Percentiles rank a stretch among this genome's conserved stretches.
phyloP scores from a whole-genome alignment of 2,797 vertebrate genomes.

The Aulostomus chinensis region DNA sequence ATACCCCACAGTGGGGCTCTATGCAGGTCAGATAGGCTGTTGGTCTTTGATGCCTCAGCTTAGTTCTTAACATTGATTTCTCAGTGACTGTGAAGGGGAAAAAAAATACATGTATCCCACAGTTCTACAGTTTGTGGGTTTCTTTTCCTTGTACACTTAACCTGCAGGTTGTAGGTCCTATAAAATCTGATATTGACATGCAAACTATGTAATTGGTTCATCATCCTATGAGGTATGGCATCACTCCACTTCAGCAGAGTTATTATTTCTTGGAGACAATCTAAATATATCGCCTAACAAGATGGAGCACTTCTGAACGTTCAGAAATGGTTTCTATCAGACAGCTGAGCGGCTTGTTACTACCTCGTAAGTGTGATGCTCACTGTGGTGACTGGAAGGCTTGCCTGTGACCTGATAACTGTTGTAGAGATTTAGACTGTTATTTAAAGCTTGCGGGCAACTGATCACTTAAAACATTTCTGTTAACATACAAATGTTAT shows the following conservation, averaged over 20 bases:
- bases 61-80: slow-evolving; percentile 72
- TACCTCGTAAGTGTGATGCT: slow-evolving; percentile 41
- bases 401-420: slow-evolving; percentile 39
- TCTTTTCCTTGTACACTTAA: slow-evolving; percentile 53
- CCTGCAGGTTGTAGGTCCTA: slow-evolving; percentile 20
- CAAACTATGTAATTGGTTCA: slow-evolving; percentile 3
- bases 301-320: slow-evolving; percentile 24
- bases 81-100: slow-evolving; percentile 66
- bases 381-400: slow-evolving; percentile 35
- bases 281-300: slow-evolving; percentile 20
- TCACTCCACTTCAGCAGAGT: slow-evolving; percentile 2
- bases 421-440: slow-evolving; percentile 27
- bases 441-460: slow-evolving; percentile 15
- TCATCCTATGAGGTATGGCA: slow-evolving; percentile 10
- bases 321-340: slow-evolving; percentile 38
- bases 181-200: slow-evolving; percentile 10
- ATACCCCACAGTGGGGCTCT: slow-evolving; percentile 77
- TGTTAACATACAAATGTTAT: slow-evolving; percentile 13
- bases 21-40: slow-evolving; percentile 77
- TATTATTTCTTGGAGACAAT: slow-evolving; percentile 15
- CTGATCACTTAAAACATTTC: slow-evolving; percentile 26
- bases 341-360: slow-evolving; percentile 44
- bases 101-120: slow-evolving; percentile 72
- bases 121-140: slow-evolving; percentile 61
- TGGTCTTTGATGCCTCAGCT: slow-evolving; percentile 74